Evolutionary conservation across 2,888 invertebrate species (phyloP), one percentile per base, ranked within the genome.

Genomic region (Acanthopleura granulata): DNA sequence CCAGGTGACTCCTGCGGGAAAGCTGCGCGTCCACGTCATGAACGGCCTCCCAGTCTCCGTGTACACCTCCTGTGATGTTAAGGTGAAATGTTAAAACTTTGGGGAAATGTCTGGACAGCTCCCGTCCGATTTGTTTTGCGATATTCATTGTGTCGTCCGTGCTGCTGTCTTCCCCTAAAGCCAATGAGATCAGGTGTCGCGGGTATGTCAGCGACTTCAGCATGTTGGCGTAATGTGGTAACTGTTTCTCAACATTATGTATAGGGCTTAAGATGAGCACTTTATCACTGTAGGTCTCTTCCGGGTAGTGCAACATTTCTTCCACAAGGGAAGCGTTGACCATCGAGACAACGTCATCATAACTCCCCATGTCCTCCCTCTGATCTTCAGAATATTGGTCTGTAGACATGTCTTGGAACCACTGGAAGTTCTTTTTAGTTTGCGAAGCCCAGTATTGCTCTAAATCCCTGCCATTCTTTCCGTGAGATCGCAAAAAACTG

Each of bases 161-260:
- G 75, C 89, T 89, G 50, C 87, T 83, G 74, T 89, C 89, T 77
- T 89, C 89, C 3, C 88, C 88, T 25, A 89, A 83, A 22, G 81
- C 85, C 0, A 89, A 74, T 0, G 88, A 86, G 14, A 89, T 82
- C 71, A 84, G 80, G 0, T 79, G 61, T 75, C 87, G 87, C 0
- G 89, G 87, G 70, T 88, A 89, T 18, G 80, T 82, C 9, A 89
- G 75, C 0, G 82, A 81, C 49, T 79, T 80, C 15, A 89, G 74
- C 15, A 85, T 77, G 49, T 78, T 74, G 12, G 80, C 80, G 66
- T 83, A 89, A n/a, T 75, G 77, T 16, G 76, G 72, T 18, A 89
- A 77, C 11, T 77, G 71, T 27, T 80, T 74, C 9, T 79, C 83
- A 12, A 86, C 83, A 74, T 88, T 86, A 62, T 85, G 85, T 22